Base-by-base conservation (phyloP, 2,888 invertebrate genomes). In the Elysia crispata region DNA sequence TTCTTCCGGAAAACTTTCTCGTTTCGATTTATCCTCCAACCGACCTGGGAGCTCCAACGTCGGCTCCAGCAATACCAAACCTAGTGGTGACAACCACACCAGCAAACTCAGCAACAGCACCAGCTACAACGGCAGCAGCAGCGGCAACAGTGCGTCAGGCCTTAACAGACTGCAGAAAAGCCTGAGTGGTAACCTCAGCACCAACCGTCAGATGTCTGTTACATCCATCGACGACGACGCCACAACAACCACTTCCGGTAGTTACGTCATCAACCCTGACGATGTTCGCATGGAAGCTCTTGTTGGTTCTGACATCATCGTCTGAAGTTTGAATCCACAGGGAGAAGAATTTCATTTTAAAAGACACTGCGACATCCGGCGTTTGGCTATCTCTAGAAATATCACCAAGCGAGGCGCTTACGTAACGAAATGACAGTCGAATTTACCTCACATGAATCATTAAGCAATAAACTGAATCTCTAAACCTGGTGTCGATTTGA, bases 201-300 rank as follows among this genome's bases (percentile, higher is more conserved):
- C 82, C 67, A 70, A 74, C 49, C 54, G 77, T 0, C 82, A 75
- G 60, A 30, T 73, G 54, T 83, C 83, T 5, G 57, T 76, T 28
- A 70, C 72, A 76, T 87, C 87, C 23, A 84, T 85, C 73, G 88
- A 87, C 23, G 88, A 88, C 73, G 88, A 88, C 74, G 87, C 85
- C 74, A 86, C 86, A 15, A 87, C 88, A 11, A 88, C 88, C 20
- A 88, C 88, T 20, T 88, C 88, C 69, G 88, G 88, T 66, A 88
- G 88, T 81, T 88, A 88, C 77, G 86, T 87, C 8, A 83, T 88
- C 31, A 86, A 86, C 74, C 86, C 85, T 1, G 86, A 87, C 50
- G 86, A 86, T 50, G 79, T 86, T 28, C 84, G 85, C 50, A 80
- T 83, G 25, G 86, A 86, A 31, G 72, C 77, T 41, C 76, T 73